Evolutionary conservation across 2,888 invertebrate species (phyloP), one percentile per base, ranked within the genome.

Genomic region (Ceriagrion tenellum): DNA sequence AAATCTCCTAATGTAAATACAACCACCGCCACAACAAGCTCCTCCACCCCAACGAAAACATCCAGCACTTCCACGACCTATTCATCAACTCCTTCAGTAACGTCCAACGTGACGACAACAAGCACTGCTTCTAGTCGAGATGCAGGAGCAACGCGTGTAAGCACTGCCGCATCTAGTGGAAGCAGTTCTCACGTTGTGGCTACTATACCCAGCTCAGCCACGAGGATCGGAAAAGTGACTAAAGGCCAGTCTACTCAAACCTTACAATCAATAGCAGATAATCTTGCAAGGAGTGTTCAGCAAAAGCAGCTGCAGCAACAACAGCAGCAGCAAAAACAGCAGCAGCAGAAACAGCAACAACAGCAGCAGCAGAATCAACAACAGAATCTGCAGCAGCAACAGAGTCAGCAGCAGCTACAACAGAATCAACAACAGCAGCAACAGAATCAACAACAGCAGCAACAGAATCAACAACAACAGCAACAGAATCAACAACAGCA

Each of bases 181-280:
- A 40, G 91, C 40, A 69, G 26, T 63, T 91, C 63, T 35, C 91
- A 91, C 8, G 0, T 63, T 10, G 18, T 26, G 4, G 35, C 23
- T 13, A 40, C 59, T 89, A 6, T n/a, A 26, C n/a, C 55, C 0
- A 13, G 47, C 16, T 23, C 18, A 26, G 69, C 69, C 0, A 47
- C 93, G 20, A 93, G 93, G 69, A 35, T 40, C 26, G 74, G 74
- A 26, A 93, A 93, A 47, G n/a, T 47, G 12, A 93, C 93, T 16
- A 93, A 93, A 35, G 93, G 93, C 13, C 93, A 93, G 23, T 93
- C 93, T 8, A 93, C 93, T 2, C 93, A 93, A 55, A 93, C 93
- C 0, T 69, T 93, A 6, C 93, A 93, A 47, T 93, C 93, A 26
- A 93, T 93, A 4, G 93, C 93, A 16, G 69, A 93, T 23, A 93